Evolutionary conservation across 2,888 invertebrate genomes (phyloP).

Genomic region (Idaea straminata): DNA sequence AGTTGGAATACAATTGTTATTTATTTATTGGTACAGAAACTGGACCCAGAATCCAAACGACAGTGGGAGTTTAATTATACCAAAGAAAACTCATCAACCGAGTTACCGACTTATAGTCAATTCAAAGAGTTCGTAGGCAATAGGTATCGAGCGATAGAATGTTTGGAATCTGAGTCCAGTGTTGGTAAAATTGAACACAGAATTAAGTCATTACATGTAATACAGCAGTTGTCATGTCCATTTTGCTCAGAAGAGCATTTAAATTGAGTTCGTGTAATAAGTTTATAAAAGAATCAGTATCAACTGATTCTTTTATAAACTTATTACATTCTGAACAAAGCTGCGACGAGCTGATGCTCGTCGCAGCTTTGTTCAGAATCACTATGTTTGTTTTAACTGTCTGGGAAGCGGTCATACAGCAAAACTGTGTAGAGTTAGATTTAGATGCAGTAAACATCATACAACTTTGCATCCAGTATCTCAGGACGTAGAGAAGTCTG

Average conservation of each 20-base stretch:
- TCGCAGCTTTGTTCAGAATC: slow-evolving; percentile 24
- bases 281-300: slow-evolving; percentile 22
- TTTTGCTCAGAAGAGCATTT: slow-evolving; percentile 26
- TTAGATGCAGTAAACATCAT: too few species aligned
- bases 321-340: too few species aligned
- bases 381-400: slow-evolving; percentile 31
- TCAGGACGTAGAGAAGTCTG: too few species aligned
- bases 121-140: slow-evolving; percentile 23
- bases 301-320: too few species aligned
- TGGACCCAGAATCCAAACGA: slow-evolving; percentile 24
- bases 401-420: slow-evolving; percentile 27
- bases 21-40: slow-evolving; percentile 18
- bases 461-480: not conserved
- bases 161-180: slow-evolving; percentile 12
- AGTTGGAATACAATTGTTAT: slow-evolving; percentile 30
- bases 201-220: too few species aligned
- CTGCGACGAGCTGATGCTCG: too few species aligned
- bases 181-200: too few species aligned
- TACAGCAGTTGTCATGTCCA: slow-evolving; percentile 12
- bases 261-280: slow-evolving; percentile 24
- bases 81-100: slow-evolving; percentile 10
- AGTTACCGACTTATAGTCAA: slow-evolving; percentile 22
- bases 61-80: slow-evolving; percentile 25
- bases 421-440: slow-evolving; percentile 16
- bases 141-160: slow-evolving; percentile 28